phyloP scores from a whole-genome alignment of 2,888 invertebrate species.

The Platycheirus rosarum region DNA sequence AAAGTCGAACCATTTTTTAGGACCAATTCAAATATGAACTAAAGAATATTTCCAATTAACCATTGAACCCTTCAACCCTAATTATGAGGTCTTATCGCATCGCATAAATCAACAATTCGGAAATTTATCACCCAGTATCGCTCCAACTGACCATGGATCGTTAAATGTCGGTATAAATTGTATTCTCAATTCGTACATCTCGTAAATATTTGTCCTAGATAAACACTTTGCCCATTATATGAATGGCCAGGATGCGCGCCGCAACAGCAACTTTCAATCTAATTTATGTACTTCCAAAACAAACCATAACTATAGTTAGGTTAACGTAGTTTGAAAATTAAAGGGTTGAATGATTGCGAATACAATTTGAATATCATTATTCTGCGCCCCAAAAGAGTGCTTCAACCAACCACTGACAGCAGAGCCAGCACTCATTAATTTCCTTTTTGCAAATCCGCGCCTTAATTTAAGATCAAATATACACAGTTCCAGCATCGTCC shows the following conservation, averaged over 20 bases:
- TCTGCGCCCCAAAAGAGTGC: slow-evolving; percentile 47
- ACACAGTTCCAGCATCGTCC: slow-evolving; percentile 10
- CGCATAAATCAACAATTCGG: too few relatives aligned
- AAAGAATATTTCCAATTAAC: too few relatives aligned
- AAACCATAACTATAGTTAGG: slow-evolving; percentile 19
- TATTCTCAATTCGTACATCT: not conserved
- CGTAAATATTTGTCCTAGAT: slow-evolving; percentile 21
- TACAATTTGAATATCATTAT: slow-evolving; percentile 37
- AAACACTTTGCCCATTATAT: not conserved
- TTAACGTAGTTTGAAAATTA: slow-evolving; percentile 5
- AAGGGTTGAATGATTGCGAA: slow-evolving; percentile 38
- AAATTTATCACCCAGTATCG: too few relatives aligned
- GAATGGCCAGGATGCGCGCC: too few relatives aligned
- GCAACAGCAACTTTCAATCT: not conserved
- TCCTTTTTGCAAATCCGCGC: slow-evolving; percentile 51
- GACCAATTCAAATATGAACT: too few relatives aligned
- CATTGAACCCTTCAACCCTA: too few relatives aligned
- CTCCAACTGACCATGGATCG: not conserved
- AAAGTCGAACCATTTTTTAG: too few relatives aligned
- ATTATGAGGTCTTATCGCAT: too few relatives aligned
- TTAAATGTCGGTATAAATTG: not conserved
- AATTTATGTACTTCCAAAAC: slow-evolving; percentile 2
- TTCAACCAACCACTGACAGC: slow-evolving; percentile 59
- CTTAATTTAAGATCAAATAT: slow-evolving; percentile 50
- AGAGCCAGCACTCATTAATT: slow-evolving; percentile 69